Base-by-base conservation (phyloP, 2,113 vertebrate species). In the Holacanthus passer region DNA sequence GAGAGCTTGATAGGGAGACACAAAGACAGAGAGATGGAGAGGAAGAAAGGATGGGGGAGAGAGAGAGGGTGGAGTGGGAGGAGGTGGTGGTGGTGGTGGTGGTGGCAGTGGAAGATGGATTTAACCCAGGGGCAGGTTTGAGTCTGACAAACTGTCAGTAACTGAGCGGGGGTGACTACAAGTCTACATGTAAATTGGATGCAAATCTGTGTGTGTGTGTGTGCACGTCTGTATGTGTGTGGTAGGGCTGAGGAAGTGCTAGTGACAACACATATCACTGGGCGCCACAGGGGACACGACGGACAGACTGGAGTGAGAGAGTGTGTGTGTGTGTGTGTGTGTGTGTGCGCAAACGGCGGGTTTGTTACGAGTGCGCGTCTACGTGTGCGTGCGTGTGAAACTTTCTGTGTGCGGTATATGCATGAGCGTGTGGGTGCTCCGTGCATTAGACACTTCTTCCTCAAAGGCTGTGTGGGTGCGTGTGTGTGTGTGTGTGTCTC, bases 91-190 rank as follows among this genome's bases (percentile, higher is more conserved):
- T 8, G 16, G 59, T 27, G 56, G 27, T 10, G 16, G 52, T 17
- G 50, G 64, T 13, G 22, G 79, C 32, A 59, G 84, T 50, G 67
- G 63, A 45, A 72, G 85, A 83, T 68, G 86, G 88, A 89, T 90
- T 92, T 85, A 90, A 92, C 89, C 93, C 84, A 66, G 75, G 89
- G 91, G 89, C 87, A 83, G 80, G 76, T 90, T 88, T 72, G 80
- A 90, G 67, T 90, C 83, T 90, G 90, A 87, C 89, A 88, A 83
- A 85, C 89, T 92, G 91, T 89, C 92, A 90, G 91, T 86, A 76
- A 90, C 63, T 59, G 82, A 84, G 87, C 24, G 72, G 78, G 77
- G 77, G 84, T 70, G 88, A 78, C 63, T 68, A 64, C 58, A 74
- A 48, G 87, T 83, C 81, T 78, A 75, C 83, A 91, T 91, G 89